Conservation (phyloP, 2,113 vertebrate species). For the Ranitomeya variabilis region DNA sequence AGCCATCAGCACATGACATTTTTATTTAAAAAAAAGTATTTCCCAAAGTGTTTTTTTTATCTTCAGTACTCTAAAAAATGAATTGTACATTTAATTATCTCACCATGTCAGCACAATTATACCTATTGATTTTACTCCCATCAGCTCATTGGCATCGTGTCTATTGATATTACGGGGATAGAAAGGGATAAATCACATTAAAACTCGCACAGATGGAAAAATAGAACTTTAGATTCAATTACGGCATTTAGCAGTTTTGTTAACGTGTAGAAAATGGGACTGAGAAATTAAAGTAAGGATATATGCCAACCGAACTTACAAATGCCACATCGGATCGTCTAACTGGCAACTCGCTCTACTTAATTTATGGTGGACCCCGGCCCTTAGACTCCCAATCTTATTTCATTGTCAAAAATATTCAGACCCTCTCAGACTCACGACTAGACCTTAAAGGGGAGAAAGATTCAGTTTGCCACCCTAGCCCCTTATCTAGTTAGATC, state of each 20-base stretch:
- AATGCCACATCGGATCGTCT: neutral
- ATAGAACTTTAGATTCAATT: conserved; percentile 38
- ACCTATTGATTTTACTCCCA: conserved; percentile 43
- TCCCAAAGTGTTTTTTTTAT: conserved; percentile 12
- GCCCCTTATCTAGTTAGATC: too few relatives aligned
- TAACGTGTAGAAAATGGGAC: conserved; percentile 4
- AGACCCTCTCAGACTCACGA: neutral
- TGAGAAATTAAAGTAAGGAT: neutral
- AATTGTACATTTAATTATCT: conserved; percentile 46
- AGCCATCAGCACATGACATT: conserved; percentile 25
- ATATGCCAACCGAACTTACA: neutral
- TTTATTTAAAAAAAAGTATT: conserved; percentile 38
- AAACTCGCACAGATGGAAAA: conserved; percentile 21
- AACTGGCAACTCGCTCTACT: neutral
- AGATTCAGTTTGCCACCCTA: neutral
- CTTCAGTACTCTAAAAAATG: conserved; percentile 25
- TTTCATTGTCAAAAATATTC: neutral
- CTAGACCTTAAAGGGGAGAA: neutral
- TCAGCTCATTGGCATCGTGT: conserved; percentile 48
- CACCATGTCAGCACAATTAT: conserved; percentile 30
- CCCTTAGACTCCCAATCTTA: neutral
- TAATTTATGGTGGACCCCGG: neutral
- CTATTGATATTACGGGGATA: conserved; percentile 44
- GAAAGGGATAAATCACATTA: conserved; percentile 35
- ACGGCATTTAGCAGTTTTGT: conserved; percentile 13